Evolutionary conservation across 2,888 invertebrate species (phyloP), one percentile per base, ranked within the genome.

Genomic region (Erebia epiphron): DNA sequence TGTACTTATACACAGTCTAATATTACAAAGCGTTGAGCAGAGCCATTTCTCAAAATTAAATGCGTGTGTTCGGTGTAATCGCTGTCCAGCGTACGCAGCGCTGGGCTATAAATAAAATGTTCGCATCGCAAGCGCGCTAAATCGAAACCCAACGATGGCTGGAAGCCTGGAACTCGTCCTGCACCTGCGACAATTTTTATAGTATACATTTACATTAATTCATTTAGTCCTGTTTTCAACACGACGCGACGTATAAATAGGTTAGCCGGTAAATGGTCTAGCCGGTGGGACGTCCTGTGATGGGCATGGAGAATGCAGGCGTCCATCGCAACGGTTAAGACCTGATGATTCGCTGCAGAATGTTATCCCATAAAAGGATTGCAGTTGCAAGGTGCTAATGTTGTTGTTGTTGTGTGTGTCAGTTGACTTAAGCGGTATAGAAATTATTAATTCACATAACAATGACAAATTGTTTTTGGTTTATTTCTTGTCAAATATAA

Each of bases 161-260:
- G 89, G 56, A 26, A 21, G 26, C 26, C 54, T 57, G 56, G 87
- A 92, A 93, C 92, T 87, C 86, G 93, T 92, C 92, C 82, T 83
- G 91, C 93, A 93, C 93, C 93, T 93, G 93, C 92, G 92, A 93
- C 92, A 92, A 91, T 92, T 93, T 93, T 92, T 92, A 93, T 91
- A 89, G 93, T 92, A 92, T 93, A 92, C 88, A 92, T 93, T 93
- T 91, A 89, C 92, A 92, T 93, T 91, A 92, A 93, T 92, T 92
- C 91, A 92, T 92, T 92, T 92, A 89, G 88, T 90, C 90, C 91
- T 91, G 91, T 92, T 92, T 90, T 87, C 87, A 90, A 84, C 85
- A 86, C 84, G 79, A 73, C 85, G 86, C 84, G 79, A 73, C 81
- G 88, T 88, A 89, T 92, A 92, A 92, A 92, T 92, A 89, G 93